Conservation (phyloP, 2,888 invertebrate species). For the Acanthococcus lagerstroemiae region DNA sequence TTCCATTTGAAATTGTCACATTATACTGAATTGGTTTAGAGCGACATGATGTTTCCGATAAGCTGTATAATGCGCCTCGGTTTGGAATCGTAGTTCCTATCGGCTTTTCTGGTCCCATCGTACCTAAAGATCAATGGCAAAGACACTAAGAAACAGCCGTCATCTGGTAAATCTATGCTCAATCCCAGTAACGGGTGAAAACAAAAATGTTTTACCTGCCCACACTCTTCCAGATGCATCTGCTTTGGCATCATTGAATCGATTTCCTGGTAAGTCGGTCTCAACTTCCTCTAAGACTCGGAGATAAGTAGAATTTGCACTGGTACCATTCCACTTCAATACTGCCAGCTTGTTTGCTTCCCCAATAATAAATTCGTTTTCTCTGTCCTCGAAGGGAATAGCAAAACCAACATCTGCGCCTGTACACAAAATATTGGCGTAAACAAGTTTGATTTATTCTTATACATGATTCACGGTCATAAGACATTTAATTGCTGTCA, state of each 20-base stretch:
- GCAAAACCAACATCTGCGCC: conserved; percentile 49
- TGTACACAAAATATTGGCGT: too few relatives aligned
- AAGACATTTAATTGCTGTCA: too few relatives aligned
- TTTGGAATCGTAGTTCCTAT: conserved; percentile 44
- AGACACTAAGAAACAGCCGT: too few relatives aligned
- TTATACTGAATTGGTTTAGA: conserved; percentile 39
- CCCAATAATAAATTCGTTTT: conserved; percentile 44
- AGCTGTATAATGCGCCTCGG: conserved; percentile 51
- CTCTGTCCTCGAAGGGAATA: conserved; percentile 46
- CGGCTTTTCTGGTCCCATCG: conserved; percentile 52
- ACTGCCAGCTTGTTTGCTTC: conserved; percentile 45
- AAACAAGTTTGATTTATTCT: too few relatives aligned
- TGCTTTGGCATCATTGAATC: conserved; percentile 61
- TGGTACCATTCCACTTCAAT: conserved; percentile 45
- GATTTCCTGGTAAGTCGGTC: conserved; percentile 43
- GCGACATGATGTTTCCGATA: conserved; percentile 41
- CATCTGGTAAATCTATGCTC: neutral
- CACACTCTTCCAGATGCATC: conserved; percentile 56
- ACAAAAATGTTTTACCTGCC: conserved; percentile 46
- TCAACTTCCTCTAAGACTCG: conserved; percentile 44
- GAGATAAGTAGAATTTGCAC: conserved; percentile 32
- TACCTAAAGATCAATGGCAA: conserved; percentile 50
- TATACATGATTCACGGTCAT: too few relatives aligned
- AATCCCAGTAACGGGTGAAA: neutral
- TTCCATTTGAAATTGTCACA: conserved; percentile 65